A percentile compares a stretch with the other conserved stretches of the same genome.
Evolutionary conservation across 2,113 vertebrate species (phyloP).

Genomic region (Scortum barcoo): DNA sequence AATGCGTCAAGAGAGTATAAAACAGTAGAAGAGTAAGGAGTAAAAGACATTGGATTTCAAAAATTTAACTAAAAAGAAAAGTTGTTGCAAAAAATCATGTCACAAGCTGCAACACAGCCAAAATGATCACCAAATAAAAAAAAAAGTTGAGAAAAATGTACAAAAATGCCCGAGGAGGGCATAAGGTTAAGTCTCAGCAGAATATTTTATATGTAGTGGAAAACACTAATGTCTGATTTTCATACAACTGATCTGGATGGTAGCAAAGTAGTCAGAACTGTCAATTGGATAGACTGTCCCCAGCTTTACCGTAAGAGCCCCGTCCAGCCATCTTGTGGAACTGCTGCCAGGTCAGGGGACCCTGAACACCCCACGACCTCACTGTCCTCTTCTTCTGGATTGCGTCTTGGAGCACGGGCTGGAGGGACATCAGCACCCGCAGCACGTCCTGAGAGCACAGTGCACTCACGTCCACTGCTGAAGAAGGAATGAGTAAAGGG

Average conservation of each 20-base stretch:
- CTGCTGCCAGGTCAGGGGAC: conserved; percentile 98
- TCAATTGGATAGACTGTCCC: background rate
- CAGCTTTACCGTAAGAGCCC: conserved; percentile 93
- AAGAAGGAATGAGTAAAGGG: background rate
- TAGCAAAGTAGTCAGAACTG: background rate
- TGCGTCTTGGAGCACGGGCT: conserved; percentile 96
- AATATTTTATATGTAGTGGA: background rate
- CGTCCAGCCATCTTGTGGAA: conserved; percentile 99
- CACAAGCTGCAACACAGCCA: no score
- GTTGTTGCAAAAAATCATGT: no score
- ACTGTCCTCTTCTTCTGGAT: conserved; percentile 98
- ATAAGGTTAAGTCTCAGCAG: no score
- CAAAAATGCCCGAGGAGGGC: no score
- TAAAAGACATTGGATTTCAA: no score
- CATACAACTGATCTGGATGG: background rate
- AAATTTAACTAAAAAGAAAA: no score
- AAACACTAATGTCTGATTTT: background rate
- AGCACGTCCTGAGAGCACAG: conserved; percentile 98
- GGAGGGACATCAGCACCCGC: conserved; percentile 95
- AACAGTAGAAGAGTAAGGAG: no score
- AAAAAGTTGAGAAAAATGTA: no score
- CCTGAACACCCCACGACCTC: conserved; percentile 97
- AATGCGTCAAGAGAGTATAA: no score
- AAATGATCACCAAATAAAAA: no score
- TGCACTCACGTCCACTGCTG: conserved; percentile 93